Evolutionary conservation across 1,140 invertebrate species (phyloP), one percentile per base, ranked within the genome.

Genomic region (Polypedilum pembai): DNA sequence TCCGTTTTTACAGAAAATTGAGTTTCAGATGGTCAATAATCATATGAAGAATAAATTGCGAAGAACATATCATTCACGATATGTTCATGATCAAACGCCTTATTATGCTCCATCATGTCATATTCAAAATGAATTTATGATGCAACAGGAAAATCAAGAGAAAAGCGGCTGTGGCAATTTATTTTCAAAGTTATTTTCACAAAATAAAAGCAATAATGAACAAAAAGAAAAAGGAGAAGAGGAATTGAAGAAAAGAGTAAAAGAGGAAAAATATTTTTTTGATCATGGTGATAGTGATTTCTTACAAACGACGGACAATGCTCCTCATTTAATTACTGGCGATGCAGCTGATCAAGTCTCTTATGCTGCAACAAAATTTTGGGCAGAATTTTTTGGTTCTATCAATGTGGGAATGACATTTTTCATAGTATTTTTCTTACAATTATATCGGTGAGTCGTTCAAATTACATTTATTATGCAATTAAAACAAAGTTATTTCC

Each of bases 241-340:
- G 1, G 63, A 4, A 8, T 4, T 2, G 10, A 3, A 56, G 10
- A 17, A 66, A 66, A 21, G 20, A 10, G 56, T n/a, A 21, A 56
- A 76, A 69, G 75, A 74, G 8, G 79, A 79, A 7, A 88, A 89
- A 75, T 85, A 90, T 79, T 88, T 88, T 69, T 90, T 89, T 76
- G 88, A 90, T 78, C 87, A 89, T 77, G 88, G 88, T 63, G 87
- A 86, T 77, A 85, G 87, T 4, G 85, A 85, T 81, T 89, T 87
- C 77, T 85, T 86, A 76, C 81, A 82, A 76, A 89, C 87, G 8
- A 88, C 87, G 1, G 88, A 90, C 77, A 82, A 81, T 1, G 84
- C 86, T 65, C 88, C 88, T 4, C 78, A 86, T 63, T 79, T 88
- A 17, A 77, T 80, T 5, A 84, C 86, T 0, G 87, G 88, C 73